These are phyloP conservation scores for Dolichoris vasculosae DNA, from an alignment of 1,140 invertebrate genomes.

Conservation along the genomic window DNA sequence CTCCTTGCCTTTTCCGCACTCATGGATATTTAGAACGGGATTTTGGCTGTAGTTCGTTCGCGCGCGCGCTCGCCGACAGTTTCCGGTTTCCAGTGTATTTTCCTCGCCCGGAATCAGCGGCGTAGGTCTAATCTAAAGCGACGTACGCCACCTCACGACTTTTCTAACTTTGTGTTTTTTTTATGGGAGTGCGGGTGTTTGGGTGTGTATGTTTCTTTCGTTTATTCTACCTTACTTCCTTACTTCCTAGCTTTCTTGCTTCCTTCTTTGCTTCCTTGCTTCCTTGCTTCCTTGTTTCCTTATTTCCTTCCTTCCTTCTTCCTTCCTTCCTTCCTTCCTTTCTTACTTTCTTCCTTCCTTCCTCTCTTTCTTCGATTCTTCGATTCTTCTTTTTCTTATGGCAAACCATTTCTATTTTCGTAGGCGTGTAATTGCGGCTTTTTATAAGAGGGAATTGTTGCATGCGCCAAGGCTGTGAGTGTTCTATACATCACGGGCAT, in stretches of 20 bases:
- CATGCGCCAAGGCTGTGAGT: neutral
- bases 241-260: no score
- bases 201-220: slow-evolving; percentile 43
- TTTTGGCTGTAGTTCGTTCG: no score
- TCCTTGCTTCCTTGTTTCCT: slow-evolving; percentile 12
- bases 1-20: no score
- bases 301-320: neutral
- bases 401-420: slow-evolving; percentile 46
- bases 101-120: no score
- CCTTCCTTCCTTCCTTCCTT: neutral
- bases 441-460: slow-evolving; percentile 48
- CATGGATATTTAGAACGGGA: no score
- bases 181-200: slow-evolving; percentile 45
- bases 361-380: neutral
- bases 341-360: neutral
- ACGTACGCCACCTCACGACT: neutral
- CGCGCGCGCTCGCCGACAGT: slow-evolving; percentile 10
- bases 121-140: neutral
- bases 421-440: slow-evolving; percentile 49
- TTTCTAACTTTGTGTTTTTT: slow-evolving; percentile 14
- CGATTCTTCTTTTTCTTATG: slow-evolving; percentile 26
- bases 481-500: neutral
- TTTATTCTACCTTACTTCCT: neutral
- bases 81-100: slow-evolving; percentile 26
- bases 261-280: neutral